Base-by-base conservation (phyloP, 2,113 vertebrate species). In the Illadopsis cleaveri region DNA sequence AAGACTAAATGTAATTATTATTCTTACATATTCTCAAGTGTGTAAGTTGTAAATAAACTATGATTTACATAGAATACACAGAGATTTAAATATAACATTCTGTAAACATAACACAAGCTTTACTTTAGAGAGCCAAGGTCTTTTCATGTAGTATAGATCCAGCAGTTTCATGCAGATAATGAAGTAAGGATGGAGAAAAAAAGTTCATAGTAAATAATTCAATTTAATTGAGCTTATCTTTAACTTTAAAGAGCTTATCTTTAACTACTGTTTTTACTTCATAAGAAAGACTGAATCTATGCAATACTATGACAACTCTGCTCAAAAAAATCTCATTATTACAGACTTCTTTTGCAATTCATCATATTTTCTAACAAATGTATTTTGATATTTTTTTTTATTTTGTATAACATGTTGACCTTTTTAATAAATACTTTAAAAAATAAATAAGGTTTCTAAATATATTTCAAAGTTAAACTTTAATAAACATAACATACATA, bases 1-100 rank as follows among this genome's bases (percentile, higher is more conserved):
- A 73, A 89, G 62, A 84, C 10, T 90, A 56, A 94, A 77, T 79
- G 8, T 30, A 94, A 96, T 96, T 94, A 92, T 71, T 86, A 87
- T 45, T 81, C 51, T 80, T 77, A 66, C 42, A 80, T 86, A 87
- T 93, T 87, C 79, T 77, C 27, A 44, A 90, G 45, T 71, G 21
- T 82, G 37, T 45, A 88, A 93, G 38, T 94, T 95, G 92, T 47
- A 86, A 93, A 89, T 50, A 53, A 95, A 69, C 19, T 44, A 71
- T 40, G 65, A 95, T 94, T 97, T 94, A 95, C 28, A 71, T 20
- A 90, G 42, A 65, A 82, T 21, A 47, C 62, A 65, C 30, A 54
- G 44, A 82, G 20, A 77, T 90, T 95, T 70, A 65, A 79, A 61
- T 87, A 92, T 45, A 85, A 58, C 31, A 77, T 65, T 89, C 71